Conservation (phyloP, 2,888 invertebrate genomes). For the Acrocyrtus sp. region DNA sequence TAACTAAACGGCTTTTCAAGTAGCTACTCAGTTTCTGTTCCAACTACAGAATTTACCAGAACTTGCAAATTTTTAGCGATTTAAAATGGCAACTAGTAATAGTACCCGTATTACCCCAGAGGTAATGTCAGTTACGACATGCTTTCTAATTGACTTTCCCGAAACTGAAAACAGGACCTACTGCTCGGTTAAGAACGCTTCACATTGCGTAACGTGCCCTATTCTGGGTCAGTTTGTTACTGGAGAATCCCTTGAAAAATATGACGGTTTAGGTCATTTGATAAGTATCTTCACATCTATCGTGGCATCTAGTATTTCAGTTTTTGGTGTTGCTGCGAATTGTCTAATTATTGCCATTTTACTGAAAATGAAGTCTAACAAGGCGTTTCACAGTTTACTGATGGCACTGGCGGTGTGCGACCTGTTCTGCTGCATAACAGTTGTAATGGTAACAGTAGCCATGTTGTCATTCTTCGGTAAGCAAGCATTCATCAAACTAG, state of each 20-base stretch:
- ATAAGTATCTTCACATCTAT: background rate
- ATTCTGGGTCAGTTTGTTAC: background rate
- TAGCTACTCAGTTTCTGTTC: too few species aligned
- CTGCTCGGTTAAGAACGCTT: background rate
- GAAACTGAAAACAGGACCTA: too few species aligned
- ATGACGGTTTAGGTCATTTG: background rate
- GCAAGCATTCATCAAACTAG: background rate
- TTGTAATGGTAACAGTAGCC: background rate
- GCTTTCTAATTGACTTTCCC: background rate
- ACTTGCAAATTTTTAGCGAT: too few species aligned
- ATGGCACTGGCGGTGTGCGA: background rate
- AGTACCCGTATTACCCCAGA: too few species aligned
- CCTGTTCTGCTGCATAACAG: background rate
- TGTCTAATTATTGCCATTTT: background rate
- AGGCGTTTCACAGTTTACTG: background rate
- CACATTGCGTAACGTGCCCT: too few species aligned
- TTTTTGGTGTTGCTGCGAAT: background rate
- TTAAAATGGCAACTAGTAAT: too few species aligned
- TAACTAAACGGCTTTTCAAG: too few species aligned
- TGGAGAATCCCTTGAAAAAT: background rate
- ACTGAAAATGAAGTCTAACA: background rate
- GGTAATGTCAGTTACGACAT: background rate
- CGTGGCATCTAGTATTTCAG: background rate
- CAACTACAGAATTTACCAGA: too few species aligned
- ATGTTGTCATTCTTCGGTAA: background rate